Evolutionary conservation across 2,113 vertebrate genomes (phyloP).

Genomic region (Hyperoodon ampullatus): DNA sequence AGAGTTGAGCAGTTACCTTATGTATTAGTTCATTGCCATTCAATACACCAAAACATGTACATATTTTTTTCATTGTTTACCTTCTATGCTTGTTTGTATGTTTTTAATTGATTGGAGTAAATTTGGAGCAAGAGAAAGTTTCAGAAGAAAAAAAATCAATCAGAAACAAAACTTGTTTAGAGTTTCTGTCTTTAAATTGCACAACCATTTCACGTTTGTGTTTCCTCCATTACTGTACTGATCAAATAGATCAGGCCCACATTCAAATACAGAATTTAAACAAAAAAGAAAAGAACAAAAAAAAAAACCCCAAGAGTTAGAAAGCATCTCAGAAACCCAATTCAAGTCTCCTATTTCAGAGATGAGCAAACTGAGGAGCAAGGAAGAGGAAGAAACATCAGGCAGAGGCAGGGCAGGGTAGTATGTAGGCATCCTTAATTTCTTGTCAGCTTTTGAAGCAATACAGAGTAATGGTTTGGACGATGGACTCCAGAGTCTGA

Average conservation of each 20-base stretch:
- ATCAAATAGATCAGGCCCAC: background rate
- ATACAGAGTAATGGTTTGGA: background rate
- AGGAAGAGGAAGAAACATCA: background rate
- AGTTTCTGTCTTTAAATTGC: background rate
- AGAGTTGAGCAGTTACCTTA: background rate
- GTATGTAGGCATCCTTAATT: accelerated
- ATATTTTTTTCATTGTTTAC: background rate
- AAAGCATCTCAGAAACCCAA: background rate
- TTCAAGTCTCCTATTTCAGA: background rate
- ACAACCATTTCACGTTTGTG: background rate
- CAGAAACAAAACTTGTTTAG: background rate
- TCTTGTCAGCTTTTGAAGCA: background rate
- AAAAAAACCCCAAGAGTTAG: background rate
- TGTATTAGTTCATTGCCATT: background rate
- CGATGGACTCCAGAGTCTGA: background rate
- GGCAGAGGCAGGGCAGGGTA: background rate
- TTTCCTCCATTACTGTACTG: background rate
- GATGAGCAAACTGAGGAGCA: background rate
- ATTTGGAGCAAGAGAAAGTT: background rate
- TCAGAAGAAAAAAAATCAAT: background rate
- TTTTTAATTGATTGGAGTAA: background rate
- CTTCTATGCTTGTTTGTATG: background rate
- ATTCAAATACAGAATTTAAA: background rate
- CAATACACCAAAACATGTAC: background rate
- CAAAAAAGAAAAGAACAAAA: background rate